Conservation (phyloP, 2,113 vertebrate species). For the Neotragus pygmaeus region DNA sequence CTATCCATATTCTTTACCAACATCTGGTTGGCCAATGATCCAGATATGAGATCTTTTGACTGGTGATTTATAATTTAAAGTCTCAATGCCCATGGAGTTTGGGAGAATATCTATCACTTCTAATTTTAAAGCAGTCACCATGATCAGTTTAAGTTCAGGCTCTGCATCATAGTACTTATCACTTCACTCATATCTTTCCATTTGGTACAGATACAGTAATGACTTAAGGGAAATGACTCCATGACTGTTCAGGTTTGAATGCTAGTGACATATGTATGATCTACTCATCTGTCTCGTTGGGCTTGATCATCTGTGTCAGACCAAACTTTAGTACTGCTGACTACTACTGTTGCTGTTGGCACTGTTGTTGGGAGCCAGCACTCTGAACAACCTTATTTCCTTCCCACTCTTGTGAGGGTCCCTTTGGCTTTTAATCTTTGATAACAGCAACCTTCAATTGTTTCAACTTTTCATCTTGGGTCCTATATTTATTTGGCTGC, state of each 20-base stretch:
- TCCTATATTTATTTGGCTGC: not conserved
- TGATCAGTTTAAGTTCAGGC: not conserved
- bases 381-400: not conserved
- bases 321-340: not conserved
- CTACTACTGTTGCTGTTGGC: not conserved
- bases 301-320: not conserved
- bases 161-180: not conserved
- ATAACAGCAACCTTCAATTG: not conserved
- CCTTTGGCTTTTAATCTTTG: slow-evolving; percentile 8
- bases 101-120: not conserved
- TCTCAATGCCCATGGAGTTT: not conserved
- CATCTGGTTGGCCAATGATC: not conserved
- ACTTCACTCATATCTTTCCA: slow-evolving; percentile 11
- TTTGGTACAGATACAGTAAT: not conserved
- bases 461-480: not conserved
- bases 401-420: not conserved
- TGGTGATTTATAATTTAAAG: not conserved
- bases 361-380: not conserved
- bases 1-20: not conserved
- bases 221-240: not conserved
- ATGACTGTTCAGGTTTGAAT: not conserved
- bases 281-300: not conserved
- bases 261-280: not conserved
- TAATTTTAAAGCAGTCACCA: not conserved
- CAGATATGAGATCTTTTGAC: not conserved